A percentile compares a stretch with the other conserved stretches of the same genome.
Conservation (phyloP, 2,113 vertebrate genomes). For the Oceanites oceanicus region DNA sequence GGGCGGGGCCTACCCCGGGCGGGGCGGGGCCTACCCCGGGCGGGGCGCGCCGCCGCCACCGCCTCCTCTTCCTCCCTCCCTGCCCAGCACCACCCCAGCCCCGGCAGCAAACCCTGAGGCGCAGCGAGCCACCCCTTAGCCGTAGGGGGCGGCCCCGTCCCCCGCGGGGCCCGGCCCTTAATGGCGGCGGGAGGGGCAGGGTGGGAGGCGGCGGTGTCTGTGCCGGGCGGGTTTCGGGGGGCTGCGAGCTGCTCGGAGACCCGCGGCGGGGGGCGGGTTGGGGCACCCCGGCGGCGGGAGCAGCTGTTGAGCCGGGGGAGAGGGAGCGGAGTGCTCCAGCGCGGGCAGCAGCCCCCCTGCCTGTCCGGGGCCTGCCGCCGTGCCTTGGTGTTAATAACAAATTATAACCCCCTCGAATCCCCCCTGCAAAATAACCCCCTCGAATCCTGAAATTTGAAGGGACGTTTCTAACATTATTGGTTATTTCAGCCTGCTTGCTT, state of each 20-base stretch:
- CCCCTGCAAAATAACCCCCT: neutral
- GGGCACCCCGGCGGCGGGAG: neutral
- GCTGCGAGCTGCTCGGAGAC: neutral
- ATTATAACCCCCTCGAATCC: neutral
- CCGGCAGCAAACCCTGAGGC: fast-evolving
- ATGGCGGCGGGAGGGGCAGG: too few species aligned
- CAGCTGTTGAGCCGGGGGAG: neutral
- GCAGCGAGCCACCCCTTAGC: too few species aligned
- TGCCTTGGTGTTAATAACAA: neutral
- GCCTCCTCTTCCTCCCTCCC: neutral
- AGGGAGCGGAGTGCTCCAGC: neutral
- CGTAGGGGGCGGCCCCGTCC: too few species aligned
- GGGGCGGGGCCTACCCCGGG: neutral
- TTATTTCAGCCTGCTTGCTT: neutral
- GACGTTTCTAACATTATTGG: neutral
- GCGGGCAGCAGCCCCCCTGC: neutral
- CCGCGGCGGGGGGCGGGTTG: neutral
- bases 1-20: neutral
- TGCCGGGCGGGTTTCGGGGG: too few species aligned
- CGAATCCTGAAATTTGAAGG: neutral
- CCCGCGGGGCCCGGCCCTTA: too few species aligned
- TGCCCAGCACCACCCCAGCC: fast-evolving
- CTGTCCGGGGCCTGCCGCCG: fast-evolving
- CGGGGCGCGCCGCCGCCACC: too few species aligned
- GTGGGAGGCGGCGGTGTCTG: too few species aligned